These are phyloP conservation scores for Bufo bufo DNA, from an alignment of 2,113 vertebrate species.

Conservation along the genomic window DNA sequence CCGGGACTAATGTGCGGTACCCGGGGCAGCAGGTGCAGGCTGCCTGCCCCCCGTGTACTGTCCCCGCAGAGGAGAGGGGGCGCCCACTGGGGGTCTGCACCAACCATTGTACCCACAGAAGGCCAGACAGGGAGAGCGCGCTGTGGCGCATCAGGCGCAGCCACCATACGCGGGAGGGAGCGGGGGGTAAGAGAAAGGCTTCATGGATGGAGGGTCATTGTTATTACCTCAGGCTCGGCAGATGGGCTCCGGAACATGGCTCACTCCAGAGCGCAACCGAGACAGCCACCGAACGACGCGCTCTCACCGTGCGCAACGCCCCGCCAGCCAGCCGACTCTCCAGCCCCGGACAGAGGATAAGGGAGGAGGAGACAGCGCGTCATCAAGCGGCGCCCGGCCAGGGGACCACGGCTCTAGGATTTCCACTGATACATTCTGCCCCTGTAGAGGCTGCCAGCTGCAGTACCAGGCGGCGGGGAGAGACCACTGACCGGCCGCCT, in stretches of 20 bases:
- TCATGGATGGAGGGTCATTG: not conserved
- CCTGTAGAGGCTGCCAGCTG: not conserved
- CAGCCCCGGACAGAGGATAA: slow-evolving; percentile 21
- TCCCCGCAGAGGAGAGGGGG: not conserved
- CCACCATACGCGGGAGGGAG: not conserved
- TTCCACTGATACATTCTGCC: not conserved
- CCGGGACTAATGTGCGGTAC: not conserved
- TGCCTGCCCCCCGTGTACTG: not conserved
- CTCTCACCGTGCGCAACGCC: slow-evolving; percentile 54
- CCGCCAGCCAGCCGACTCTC: slow-evolving; percentile 33
- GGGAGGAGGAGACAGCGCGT: slow-evolving; percentile 51
- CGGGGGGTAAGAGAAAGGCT: not conserved
- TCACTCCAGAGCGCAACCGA: slow-evolving; percentile 20
- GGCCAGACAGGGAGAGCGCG: slow-evolving; percentile 35
- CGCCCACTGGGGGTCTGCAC: not conserved
- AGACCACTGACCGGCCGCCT: not conserved
- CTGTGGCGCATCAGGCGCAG: slow-evolving; percentile 39
- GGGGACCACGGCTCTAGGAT: slow-evolving; percentile 2
- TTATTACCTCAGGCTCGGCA: slow-evolving; percentile 46
- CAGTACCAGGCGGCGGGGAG: not conserved
- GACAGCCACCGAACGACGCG: slow-evolving; percentile 45
- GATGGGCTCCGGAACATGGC: slow-evolving; percentile 35
- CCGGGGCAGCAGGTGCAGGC: not conserved
- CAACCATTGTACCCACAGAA: not conserved
- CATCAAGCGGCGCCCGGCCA: slow-evolving; percentile 51